phyloP scores from a whole-genome alignment of 2,888 invertebrate species.

The Drosophila greeni region DNA sequence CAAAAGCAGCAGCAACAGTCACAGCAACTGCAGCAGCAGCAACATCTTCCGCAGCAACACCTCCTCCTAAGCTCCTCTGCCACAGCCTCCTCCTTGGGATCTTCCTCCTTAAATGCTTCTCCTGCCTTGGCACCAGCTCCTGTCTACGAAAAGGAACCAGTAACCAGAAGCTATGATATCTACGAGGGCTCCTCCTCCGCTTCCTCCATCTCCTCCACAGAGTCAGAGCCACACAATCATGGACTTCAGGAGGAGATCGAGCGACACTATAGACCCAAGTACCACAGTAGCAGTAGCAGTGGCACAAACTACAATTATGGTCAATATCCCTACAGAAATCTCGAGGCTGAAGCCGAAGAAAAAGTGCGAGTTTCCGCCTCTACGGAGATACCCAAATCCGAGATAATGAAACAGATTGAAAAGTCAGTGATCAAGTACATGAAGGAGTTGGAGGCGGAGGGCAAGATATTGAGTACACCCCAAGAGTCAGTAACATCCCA shows the following conservation, averaged over 20 bases:
- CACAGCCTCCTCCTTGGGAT: constrained; percentile 5
- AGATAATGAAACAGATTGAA: constrained; percentile 78
- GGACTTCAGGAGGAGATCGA: constrained; percentile 53
- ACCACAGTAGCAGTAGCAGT: constrained; percentile 35
- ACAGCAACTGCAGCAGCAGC: constrained; percentile 38
- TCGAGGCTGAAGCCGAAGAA: constrained; percentile 66
- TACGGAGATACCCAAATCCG: constrained; percentile 76
- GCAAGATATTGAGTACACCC: constrained; percentile 73
- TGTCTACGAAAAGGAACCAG: constrained; percentile 74
- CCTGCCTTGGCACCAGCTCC: constrained; percentile 53
- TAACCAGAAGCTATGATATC: constrained; percentile 58
- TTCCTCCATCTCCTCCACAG: constrained; percentile 10
- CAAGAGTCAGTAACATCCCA: constrained; percentile 45
- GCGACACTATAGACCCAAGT: constrained; percentile 72
- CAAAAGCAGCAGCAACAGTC: neutral
- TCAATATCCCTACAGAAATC: constrained; percentile 45
- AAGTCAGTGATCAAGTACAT: constrained; percentile 79
- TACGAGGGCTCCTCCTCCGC: constrained; percentile 40
- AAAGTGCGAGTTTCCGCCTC: constrained; percentile 73
- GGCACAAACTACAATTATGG: constrained; percentile 49
- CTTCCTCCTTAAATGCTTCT: neutral
- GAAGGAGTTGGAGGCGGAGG: constrained; percentile 77
- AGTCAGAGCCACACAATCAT: constrained; percentile 7
- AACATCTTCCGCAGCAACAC: neutral
- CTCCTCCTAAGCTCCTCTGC: neutral